These are phyloP conservation scores for Podotricha telesiphe DNA, from an alignment of 2,888 invertebrate species.

Conservation along the genomic window DNA sequence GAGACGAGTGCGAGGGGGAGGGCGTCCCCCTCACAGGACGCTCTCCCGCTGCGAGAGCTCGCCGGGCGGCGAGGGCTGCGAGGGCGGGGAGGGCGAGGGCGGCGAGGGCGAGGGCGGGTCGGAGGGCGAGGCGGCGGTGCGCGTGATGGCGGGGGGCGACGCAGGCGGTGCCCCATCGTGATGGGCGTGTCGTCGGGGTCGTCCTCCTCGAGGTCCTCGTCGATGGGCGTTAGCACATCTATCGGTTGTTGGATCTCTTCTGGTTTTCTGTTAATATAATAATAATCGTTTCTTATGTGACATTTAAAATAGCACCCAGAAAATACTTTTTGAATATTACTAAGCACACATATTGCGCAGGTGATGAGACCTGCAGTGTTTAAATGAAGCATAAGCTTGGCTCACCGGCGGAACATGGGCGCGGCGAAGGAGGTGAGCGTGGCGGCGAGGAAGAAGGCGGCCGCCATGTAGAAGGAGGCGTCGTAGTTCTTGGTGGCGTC, in stretches of 20 bases:
- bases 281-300: too few species aligned
- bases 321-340: not conserved
- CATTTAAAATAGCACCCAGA: too few species aligned
- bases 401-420: slow-evolving; percentile 85
- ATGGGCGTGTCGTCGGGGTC: slow-evolving; percentile 88
- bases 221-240: slow-evolving; percentile 91
- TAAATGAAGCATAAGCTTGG: too few species aligned
- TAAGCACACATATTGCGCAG: too few species aligned
- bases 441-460: slow-evolving; percentile 92
- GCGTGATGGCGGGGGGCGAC: slow-evolving; percentile 87
- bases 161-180: slow-evolving; percentile 83
- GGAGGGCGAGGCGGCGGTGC: slow-evolving; percentile 88
- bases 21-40: not conserved
- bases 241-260: slow-evolving; percentile 85
- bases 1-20: not conserved
- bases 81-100: slow-evolving; percentile 26
- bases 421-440: slow-evolving; percentile 93
- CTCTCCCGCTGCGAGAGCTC: slow-evolving; percentile 42
- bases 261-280: slow-evolving; percentile 61
- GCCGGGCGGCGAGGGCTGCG: slow-evolving; percentile 36
- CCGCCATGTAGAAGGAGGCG: slow-evolving; percentile 96
- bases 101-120: slow-evolving; percentile 70
- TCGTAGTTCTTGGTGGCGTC: slow-evolving; percentile 94
- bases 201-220: slow-evolving; percentile 88
- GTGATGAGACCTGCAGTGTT: too few species aligned